These are phyloP conservation scores for Sitta carolinensis DNA, from an alignment of 2,797 vertebrate genomes.

Conservation along the genomic window DNA sequence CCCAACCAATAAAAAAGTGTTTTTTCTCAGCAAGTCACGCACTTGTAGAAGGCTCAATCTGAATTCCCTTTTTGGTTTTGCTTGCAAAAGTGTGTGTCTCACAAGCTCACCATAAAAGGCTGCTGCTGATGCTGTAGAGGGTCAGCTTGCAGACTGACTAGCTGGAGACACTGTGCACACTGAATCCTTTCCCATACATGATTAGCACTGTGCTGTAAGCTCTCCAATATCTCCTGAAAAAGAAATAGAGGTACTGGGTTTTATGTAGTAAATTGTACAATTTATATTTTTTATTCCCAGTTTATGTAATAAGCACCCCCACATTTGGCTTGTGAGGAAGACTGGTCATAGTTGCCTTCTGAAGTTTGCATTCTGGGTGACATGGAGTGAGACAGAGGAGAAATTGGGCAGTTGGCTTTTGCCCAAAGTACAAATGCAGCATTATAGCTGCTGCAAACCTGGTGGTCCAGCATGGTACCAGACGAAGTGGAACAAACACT, in stretches of 20 bases:
- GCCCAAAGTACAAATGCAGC: rapidly evolving
- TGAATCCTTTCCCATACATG: rapidly evolving
- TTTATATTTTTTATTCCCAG: background rate
- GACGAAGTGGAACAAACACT: background rate
- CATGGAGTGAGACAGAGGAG: background rate
- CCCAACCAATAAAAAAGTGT: background rate
- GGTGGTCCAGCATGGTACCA: background rate
- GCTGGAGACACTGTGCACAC: background rate
- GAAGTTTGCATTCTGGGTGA: background rate
- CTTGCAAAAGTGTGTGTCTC: background rate
- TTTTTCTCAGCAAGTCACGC: background rate
- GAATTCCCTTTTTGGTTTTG: background rate
- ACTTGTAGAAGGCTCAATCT: background rate
- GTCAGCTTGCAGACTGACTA: background rate
- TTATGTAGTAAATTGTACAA: background rate
- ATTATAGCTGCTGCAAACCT: background rate
- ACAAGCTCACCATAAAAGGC: background rate
- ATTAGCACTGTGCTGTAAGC: background rate
- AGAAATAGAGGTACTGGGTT: background rate
- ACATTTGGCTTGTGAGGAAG: background rate
- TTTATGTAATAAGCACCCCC: background rate
- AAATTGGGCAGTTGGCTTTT: background rate
- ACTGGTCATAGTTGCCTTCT: background rate
- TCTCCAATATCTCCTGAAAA: background rate
- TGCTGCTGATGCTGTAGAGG: background rate